Base-by-base conservation (phyloP, 2,113 vertebrate species). In the Sclerurus mexicanus region DNA sequence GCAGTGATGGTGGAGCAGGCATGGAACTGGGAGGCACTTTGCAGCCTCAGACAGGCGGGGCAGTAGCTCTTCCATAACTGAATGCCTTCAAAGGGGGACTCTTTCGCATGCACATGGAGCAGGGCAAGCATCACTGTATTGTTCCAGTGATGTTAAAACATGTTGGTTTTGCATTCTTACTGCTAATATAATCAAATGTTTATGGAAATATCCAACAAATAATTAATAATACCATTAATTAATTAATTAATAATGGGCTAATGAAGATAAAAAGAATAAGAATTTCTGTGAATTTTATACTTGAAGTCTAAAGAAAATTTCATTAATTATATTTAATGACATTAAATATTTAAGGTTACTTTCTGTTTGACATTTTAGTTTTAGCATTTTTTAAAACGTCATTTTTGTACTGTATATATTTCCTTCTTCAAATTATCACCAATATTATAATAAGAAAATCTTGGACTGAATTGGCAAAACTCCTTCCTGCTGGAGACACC, bases 401-500 rank as follows among this genome's bases (percentile, higher is more conserved):
- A 18, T 21, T 87, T 92, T 82, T 69, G 14, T 68, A 49, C 24
- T 23, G 1, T 30, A 3, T 71, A 28, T 50, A 15, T 89, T 78
- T 88, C 24, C 20, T 73, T 77, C 42, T 67, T 58, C 55, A 90
- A 80, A 58, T 87, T 91, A 62, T 62, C 21, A 35, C 46, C 53
- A 95, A 53, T 62, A 58, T 67, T 80, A 58, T 21, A 69, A 83
- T 30, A 69, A 88, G 60, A 89, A 85, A 78, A 5, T 53, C 33
- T 69, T 72, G 25, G 30, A 68, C 39, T 64, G 37, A 89, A 68
- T 33, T 94, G 58, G 16, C 50, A 91, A 91, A 93, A 58, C 8
- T 87, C 30, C 24, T 78, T 92, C 40, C 42, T 95, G 39, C 20
- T 91, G 31, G 53, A 89, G 37, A 76, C 87, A 91, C 23, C 37